Evolutionary conservation across 64 coral and sea anemone genomes (phyloP), one percentile per base, ranked within the genome.

Genomic region (Montipora efflorescens): DNA sequence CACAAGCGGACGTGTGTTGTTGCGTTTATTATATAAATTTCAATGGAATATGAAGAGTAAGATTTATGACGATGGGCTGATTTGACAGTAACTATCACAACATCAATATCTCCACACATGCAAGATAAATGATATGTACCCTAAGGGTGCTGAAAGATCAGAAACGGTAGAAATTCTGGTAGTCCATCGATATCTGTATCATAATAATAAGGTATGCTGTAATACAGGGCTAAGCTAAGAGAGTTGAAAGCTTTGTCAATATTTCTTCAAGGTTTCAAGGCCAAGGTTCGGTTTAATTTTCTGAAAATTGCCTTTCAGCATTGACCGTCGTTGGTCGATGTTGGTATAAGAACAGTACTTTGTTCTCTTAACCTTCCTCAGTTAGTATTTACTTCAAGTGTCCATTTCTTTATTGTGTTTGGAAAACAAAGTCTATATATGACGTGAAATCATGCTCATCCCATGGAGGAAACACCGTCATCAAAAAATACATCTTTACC

Each of bases 401-500:
- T 55, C 2, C 52, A 55, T 55, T 55, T 5, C 52, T 55, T 55
- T 55, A 4, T 3, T 55, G 52, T 55, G 52, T 10, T 55, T 55
- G 52, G 52, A 55, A 55, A 55, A 55, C 52, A 55, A 55, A 55
- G 52, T 55, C 52, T 55, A 55, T 55, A 55, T 55, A 55, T 55
- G 52, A 55, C 52, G 52, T 55, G 52, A 55, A 55, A 55, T 55
- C 52, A 55, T 55, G 52, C 52, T 55, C 6, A 55, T 77, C 76
- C 92, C 43, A 87, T 45, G 9, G 25, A 48, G 28, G 92, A 68
- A 88, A 81, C 83, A 73, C 85, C 84, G 53, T 88, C 84, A 59
- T 59, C 55, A 75, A 79, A 94, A 85, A 88, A 94, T 10, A 88
- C 50, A 71, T 68, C 59, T 81, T 88, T 94, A 72, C 76, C 67